A percentile compares a stretch with the other conserved stretches of the same genome.
Evolutionary conservation across 1,140 invertebrate genomes (phyloP).

Genomic region (Drosophila setifemur): DNA sequence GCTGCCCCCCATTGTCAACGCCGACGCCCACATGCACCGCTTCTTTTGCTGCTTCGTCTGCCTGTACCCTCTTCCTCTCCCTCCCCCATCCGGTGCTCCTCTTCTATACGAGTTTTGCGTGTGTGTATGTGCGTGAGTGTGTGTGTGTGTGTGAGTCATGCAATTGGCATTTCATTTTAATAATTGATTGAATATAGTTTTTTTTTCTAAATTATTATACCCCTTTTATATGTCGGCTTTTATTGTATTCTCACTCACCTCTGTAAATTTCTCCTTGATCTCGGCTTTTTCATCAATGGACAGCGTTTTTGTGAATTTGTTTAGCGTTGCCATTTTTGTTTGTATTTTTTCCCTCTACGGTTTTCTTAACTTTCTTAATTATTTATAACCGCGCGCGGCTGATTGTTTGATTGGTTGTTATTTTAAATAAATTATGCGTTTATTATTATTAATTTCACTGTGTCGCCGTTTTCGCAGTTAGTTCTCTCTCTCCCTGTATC

Average conservation of each 20-base stretch:
- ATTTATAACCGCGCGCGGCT: constrained; percentile 31
- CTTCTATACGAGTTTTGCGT: too few species aligned
- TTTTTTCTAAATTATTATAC: background rate
- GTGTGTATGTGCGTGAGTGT: constrained; percentile 1
- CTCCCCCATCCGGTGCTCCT: background rate
- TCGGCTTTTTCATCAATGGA: constrained; percentile 81
- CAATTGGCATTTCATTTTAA: constrained; percentile 58
- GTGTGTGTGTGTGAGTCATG: constrained; percentile 53
- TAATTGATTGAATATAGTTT: constrained; percentile 25
- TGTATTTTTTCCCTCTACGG: constrained; percentile 20
- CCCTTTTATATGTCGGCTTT: constrained; percentile 11
- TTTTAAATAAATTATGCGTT: constrained; percentile 69
- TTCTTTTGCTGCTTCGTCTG: constrained; percentile 37
- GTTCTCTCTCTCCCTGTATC: constrained; percentile 34
- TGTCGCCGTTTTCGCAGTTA: constrained; percentile 43
- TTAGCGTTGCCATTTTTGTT: constrained; percentile 74
- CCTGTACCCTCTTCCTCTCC: constrained; percentile 7
- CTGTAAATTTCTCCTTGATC: constrained; percentile 82
- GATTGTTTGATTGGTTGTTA: constrained; percentile 58
- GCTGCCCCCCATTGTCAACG: constrained; percentile 32
- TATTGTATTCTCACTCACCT: constrained; percentile 75
- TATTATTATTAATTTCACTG: constrained; percentile 67
- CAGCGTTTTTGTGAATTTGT: constrained; percentile 81
- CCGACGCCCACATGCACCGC: constrained; percentile 71
- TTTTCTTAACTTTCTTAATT: constrained; percentile 46